These are phyloP conservation scores for Diaprepes abbreviatus DNA, from an alignment of 2,888 invertebrate species.

Conservation along the genomic window DNA sequence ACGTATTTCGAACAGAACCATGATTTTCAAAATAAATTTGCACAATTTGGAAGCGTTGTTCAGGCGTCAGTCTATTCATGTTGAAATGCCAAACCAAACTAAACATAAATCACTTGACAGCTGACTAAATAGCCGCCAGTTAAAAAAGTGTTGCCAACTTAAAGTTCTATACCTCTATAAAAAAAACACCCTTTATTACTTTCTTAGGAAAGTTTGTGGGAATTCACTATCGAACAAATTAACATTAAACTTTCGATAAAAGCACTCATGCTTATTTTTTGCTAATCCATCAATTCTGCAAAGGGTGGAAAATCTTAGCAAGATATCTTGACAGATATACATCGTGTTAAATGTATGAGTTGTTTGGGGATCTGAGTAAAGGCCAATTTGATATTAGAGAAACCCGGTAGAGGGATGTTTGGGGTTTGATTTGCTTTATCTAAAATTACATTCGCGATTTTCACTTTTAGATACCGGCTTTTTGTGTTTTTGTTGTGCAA, in stretches of 20 bases:
- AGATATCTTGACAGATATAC: constrained; percentile 49
- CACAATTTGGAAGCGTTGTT: too few species aligned
- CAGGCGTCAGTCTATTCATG: too few species aligned
- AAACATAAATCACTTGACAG: too few species aligned
- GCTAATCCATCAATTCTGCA: constrained; percentile 42
- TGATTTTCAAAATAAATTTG: too few species aligned
- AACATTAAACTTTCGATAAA: not conserved
- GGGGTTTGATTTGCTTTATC: constrained; percentile 45
- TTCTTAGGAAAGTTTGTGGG: too few species aligned
- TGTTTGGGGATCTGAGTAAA: constrained; percentile 44
- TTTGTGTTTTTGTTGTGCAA: constrained; percentile 44
- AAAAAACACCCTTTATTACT: too few species aligned
- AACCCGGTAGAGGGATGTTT: constrained; percentile 42
- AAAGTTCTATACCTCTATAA: too few species aligned
- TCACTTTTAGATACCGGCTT: constrained; percentile 40
- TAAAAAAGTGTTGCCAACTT: too few species aligned
- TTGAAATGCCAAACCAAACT: too few species aligned
- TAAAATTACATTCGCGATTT: constrained; percentile 46
- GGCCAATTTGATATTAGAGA: constrained; percentile 45
- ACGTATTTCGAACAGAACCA: too few species aligned
- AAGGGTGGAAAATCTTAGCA: constrained; percentile 43
- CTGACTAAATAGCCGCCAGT: too few species aligned
- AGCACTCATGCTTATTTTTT: constrained; percentile 1
- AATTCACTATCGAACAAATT: too few species aligned
- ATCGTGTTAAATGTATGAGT: constrained; percentile 47